These are phyloP conservation scores for Odontocolon sp. DNA, from an alignment of 2,888 invertebrate genomes.

Conservation along the genomic window DNA sequence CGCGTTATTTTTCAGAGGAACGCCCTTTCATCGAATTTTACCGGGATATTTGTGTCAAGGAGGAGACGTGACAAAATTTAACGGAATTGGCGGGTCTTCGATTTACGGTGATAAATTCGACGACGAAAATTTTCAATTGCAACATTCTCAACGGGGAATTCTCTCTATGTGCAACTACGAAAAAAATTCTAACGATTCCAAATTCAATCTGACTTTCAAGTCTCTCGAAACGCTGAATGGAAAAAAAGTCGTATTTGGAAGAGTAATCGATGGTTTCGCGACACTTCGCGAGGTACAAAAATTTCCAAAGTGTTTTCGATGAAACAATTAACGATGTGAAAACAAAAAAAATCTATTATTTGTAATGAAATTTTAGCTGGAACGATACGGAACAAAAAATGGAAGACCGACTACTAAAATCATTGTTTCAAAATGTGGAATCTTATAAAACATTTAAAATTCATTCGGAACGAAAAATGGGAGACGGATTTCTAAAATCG, in stretches of 20 bases:
- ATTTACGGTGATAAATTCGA: conserved; percentile 80
- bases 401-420: conserved; percentile 73
- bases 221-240: conserved; percentile 82
- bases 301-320: background rate
- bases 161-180: conserved; percentile 81
- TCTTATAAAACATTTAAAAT: conserved; percentile 53
- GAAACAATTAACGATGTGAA: background rate
- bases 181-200: conserved; percentile 82
- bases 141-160: conserved; percentile 83
- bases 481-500: background rate
- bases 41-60: conserved; percentile 83
- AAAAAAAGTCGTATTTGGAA: conserved; percentile 83
- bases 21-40: conserved; percentile 83
- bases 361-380: conserved; percentile 66
- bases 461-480: too few species aligned
- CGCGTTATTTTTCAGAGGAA: conserved; percentile 65
- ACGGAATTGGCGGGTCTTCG: conserved; percentile 83
- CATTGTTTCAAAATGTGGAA: conserved; percentile 73
- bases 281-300: conserved; percentile 71
- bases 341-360: background rate
- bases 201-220: conserved; percentile 84
- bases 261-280: conserved; percentile 78
- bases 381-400: conserved; percentile 71
- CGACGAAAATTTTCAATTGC: conserved; percentile 81
- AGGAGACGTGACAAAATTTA: conserved; percentile 83